Percentiles rank a stretch among this genome's conserved stretches.
phyloP scores from a whole-genome alignment of 2,797 vertebrate genomes.

The Pangasius djambal region DNA sequence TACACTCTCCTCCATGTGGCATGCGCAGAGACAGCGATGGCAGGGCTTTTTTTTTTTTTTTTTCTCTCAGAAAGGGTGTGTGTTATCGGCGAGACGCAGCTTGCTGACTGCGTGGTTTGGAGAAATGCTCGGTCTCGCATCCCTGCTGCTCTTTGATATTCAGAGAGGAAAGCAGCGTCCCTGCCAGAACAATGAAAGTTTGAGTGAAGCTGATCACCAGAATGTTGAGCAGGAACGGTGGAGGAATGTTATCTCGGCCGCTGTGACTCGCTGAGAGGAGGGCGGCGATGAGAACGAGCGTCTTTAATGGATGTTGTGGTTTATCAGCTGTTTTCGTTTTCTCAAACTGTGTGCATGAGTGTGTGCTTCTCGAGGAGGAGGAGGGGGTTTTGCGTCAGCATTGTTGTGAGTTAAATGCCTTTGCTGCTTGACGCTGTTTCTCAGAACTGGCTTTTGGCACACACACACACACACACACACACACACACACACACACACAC shows the following conservation, averaged over 20 bases:
- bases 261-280: background rate
- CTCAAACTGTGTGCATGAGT: background rate
- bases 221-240: slow-evolving; percentile 26
- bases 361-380: background rate
- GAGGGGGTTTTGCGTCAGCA: slow-evolving; percentile 64
- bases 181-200: background rate
- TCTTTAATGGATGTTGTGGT: slow-evolving; percentile 23
- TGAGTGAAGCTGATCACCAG: slow-evolving; percentile 29
- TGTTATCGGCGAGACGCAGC: slow-evolving; percentile 37
- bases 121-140: slow-evolving; percentile 20
- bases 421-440: slow-evolving; percentile 67
- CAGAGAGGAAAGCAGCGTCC: slow-evolving; percentile 18
- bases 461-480: slow-evolving; percentile 33
- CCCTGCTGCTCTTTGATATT: slow-evolving; percentile 31
- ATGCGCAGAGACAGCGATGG: background rate
- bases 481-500: slow-evolving; percentile 27
- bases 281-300: background rate
- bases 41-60: background rate
- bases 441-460: slow-evolving; percentile 50
- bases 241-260: slow-evolving; percentile 16
- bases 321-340: slow-evolving; percentile 31
- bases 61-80: background rate
- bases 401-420: slow-evolving; percentile 60
- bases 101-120: slow-evolving; percentile 34
- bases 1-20: slow-evolving; percentile 27